Conservation (phyloP, 2,113 vertebrate species). For the Siphamia tubifer region DNA sequence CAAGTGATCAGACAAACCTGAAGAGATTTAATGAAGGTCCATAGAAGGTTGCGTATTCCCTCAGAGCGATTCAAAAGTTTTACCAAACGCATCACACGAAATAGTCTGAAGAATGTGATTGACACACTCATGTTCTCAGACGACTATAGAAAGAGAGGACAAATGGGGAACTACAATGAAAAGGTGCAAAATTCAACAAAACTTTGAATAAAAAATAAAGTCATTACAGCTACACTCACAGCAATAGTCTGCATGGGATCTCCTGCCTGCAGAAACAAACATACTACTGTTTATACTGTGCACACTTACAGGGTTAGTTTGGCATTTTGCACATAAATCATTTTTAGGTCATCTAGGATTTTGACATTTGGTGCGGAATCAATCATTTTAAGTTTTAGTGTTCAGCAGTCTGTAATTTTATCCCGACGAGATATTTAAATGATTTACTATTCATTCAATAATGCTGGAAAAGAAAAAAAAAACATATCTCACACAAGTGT, state of each 20-base stretch:
- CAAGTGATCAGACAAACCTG: constrained; percentile 75
- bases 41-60: constrained; percentile 90
- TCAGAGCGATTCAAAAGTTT: constrained; percentile 91
- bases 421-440: too few species aligned
- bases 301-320: too few species aligned
- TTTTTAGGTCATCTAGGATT: too few species aligned
- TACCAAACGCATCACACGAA: constrained; percentile 91
- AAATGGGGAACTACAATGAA: background rate
- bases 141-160: constrained; percentile 55
- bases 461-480: too few species aligned
- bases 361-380: too few species aligned
- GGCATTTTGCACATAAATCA: too few species aligned
- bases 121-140: constrained; percentile 89
- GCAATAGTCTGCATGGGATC: constrained; percentile 77
- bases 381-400: too few species aligned
- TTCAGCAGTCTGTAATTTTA: too few species aligned
- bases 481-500: too few species aligned
- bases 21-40: constrained; percentile 97
- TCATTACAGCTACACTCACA: constrained; percentile 58
- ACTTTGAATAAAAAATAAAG: background rate
- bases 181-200: background rate
- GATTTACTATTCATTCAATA: too few species aligned
- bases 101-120: constrained; percentile 93
- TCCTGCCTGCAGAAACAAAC: constrained; percentile 56
- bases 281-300: too few species aligned